These are phyloP conservation scores for Acestrorhynchus altus DNA, from an alignment of 2,797 vertebrate species.

Conservation along the genomic window DNA sequence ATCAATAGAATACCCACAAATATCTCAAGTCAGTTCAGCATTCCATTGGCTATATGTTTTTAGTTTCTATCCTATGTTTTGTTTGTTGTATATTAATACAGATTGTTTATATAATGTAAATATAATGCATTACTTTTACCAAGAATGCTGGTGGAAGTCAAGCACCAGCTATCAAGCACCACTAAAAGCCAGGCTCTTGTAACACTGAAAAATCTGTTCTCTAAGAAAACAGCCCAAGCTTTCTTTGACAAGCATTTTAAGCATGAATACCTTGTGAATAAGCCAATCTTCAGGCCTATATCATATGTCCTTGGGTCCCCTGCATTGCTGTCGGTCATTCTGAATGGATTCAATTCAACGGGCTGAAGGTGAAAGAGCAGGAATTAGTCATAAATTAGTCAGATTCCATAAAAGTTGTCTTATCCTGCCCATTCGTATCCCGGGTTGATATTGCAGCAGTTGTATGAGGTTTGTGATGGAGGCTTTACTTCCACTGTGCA, in stretches of 20 bases:
- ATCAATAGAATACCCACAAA: no score
- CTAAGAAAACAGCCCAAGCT: not conserved
- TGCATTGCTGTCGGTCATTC: not conserved
- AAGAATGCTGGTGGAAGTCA: not conserved
- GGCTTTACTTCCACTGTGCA: conserved; percentile 2
- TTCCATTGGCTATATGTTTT: no score
- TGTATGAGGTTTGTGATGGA: conserved; percentile 1
- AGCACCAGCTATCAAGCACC: not conserved
- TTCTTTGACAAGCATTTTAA: not conserved
- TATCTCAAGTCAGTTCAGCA: no score
- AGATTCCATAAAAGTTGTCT: conserved; percentile 14
- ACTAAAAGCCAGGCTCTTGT: not conserved
- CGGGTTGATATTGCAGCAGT: conserved; percentile 19
- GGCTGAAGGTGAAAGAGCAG: not conserved
- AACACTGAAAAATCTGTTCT: not conserved
- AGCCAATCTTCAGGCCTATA: not conserved
- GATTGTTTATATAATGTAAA: not conserved
- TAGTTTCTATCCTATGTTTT: no score
- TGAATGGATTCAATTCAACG: not conserved
- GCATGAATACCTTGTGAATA: not conserved
- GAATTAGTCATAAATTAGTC: conserved; percentile 24
- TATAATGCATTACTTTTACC: not conserved
- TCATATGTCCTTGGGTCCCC: not conserved
- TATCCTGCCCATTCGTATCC: not conserved
- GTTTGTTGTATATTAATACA: no score